Evolutionary conservation across 2,888 invertebrate genomes (phyloP).

Genomic region (Hipparchia semele): DNA sequence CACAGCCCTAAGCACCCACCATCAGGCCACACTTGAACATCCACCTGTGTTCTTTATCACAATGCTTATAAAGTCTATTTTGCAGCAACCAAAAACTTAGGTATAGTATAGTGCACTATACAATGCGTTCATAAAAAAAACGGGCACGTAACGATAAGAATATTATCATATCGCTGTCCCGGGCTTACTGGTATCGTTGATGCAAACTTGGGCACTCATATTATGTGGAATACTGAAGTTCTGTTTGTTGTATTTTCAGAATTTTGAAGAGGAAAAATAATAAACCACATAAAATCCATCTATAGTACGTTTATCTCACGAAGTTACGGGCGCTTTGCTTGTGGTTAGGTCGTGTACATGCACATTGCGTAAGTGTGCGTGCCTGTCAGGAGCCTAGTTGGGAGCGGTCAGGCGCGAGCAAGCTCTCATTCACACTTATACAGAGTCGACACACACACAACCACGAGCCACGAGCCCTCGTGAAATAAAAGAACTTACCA

Average conservation of each 20-base stretch:
- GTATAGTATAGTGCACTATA: conserved; percentile 27
- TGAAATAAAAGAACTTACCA: no score
- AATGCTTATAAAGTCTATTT: conserved; percentile 25
- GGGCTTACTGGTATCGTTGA: conserved; percentile 51
- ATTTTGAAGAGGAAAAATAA: neutral
- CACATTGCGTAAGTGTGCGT: no score
- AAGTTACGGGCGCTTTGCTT: no score
- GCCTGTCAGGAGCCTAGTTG: no score
- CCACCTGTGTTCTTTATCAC: conserved; percentile 23
- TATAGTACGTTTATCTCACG: no score
- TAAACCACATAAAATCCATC: no score
- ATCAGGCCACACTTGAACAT: conserved; percentile 40
- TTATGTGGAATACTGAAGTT: neutral
- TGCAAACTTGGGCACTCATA: conserved; percentile 25
- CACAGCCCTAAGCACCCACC: conserved; percentile 56
- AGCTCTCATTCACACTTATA: no score
- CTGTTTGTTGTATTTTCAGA: neutral
- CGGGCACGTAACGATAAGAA: conserved; percentile 64
- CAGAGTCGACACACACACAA: no score
- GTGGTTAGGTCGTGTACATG: no score
- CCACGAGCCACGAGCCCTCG: no score
- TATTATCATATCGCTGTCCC: conserved; percentile 54
- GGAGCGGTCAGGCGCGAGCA: no score
- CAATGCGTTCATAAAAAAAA: conserved; percentile 59
- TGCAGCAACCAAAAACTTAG: conserved; percentile 11